Evolutionary conservation across 2,113 vertebrate species (phyloP).

Genomic region (Leptobrachium ailaonicum): DNA sequence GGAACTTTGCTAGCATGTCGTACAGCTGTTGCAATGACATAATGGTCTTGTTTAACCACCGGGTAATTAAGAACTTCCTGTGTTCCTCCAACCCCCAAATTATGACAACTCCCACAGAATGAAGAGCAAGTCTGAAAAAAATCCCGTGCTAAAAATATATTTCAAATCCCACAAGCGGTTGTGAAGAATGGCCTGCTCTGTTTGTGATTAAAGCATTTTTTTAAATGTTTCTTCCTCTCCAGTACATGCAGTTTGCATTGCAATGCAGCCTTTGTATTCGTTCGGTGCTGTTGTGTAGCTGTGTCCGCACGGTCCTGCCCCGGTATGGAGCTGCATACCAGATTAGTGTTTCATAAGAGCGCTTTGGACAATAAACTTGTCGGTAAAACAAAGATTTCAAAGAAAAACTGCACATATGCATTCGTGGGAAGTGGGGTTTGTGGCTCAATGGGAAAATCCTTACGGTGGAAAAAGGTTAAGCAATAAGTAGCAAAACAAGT

Average conservation of each 20-base stretch:
- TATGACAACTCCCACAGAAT: slow-evolving; percentile 19
- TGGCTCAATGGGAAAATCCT: too few species aligned
- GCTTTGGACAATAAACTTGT: too few species aligned
- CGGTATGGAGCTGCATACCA: too few species aligned
- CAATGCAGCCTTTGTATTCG: not conserved
- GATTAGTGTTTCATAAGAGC: too few species aligned
- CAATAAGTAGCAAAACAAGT: too few species aligned
- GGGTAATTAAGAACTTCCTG: slow-evolving; percentile 43
- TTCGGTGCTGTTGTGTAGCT: not conserved
- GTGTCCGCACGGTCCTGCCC: too few species aligned
- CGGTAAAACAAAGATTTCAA: too few species aligned
- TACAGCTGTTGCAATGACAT: slow-evolving; percentile 45
- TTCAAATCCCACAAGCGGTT: not conserved
- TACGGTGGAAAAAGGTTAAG: too few species aligned
- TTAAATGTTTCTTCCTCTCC: not conserved
- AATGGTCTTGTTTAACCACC: slow-evolving; percentile 36
- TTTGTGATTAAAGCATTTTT: not conserved
- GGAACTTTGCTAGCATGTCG: slow-evolving; percentile 17
- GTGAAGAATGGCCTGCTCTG: not conserved
- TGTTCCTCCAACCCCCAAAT: not conserved
- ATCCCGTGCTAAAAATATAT: not conserved
- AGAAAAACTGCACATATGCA: too few species aligned
- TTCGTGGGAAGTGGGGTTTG: too few species aligned
- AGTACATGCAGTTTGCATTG: not conserved
- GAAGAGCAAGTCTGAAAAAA: not conserved